A percentile compares a stretch with the other conserved stretches of the same genome.
Evolutionary conservation across 2,888 invertebrate species (phyloP).

Genomic region (Drosophila leonis): DNA sequence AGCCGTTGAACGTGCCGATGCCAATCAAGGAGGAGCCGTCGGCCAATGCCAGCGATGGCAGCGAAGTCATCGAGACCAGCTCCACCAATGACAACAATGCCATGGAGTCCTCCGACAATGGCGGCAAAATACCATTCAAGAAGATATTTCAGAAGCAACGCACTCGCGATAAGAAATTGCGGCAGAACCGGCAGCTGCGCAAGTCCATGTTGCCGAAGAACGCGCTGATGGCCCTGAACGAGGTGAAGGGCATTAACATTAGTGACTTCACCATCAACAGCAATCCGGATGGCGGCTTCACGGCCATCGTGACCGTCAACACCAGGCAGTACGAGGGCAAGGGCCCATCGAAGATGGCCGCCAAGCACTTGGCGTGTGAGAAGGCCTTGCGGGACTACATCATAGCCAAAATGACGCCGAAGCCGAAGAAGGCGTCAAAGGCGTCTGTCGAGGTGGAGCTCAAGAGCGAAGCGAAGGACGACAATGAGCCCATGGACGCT

Average conservation of each 20-base stretch:
- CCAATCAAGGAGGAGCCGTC: constrained; percentile 42
- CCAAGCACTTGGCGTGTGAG: constrained; percentile 92
- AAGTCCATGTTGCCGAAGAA: constrained; percentile 93
- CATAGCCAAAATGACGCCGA: constrained; percentile 85
- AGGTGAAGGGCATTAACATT: constrained; percentile 87
- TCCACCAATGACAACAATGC: constrained; percentile 14
- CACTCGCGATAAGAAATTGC: constrained; percentile 87
- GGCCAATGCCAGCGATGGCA: not conserved
- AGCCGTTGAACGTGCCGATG: constrained; percentile 30
- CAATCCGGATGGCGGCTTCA: constrained; percentile 85
- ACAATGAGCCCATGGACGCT: constrained; percentile 65
- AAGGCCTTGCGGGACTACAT: constrained; percentile 91
- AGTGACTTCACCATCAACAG: constrained; percentile 82
- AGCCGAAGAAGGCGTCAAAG: constrained; percentile 39
- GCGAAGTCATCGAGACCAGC: not conserved
- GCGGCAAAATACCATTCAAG: constrained; percentile 81
- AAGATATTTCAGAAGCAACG: constrained; percentile 84
- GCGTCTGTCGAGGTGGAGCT: not conserved
- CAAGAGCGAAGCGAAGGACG: constrained; percentile 4
- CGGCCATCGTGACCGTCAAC: constrained; percentile 87
- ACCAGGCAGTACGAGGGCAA: constrained; percentile 87
- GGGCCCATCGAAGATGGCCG: constrained; percentile 86
- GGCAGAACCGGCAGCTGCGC: constrained; percentile 91
- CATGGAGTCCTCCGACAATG: constrained; percentile 57
- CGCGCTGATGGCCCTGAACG: constrained; percentile 94